Conservation (phyloP, 2,113 vertebrate genomes). For the Macrotis lagotis region DNA sequence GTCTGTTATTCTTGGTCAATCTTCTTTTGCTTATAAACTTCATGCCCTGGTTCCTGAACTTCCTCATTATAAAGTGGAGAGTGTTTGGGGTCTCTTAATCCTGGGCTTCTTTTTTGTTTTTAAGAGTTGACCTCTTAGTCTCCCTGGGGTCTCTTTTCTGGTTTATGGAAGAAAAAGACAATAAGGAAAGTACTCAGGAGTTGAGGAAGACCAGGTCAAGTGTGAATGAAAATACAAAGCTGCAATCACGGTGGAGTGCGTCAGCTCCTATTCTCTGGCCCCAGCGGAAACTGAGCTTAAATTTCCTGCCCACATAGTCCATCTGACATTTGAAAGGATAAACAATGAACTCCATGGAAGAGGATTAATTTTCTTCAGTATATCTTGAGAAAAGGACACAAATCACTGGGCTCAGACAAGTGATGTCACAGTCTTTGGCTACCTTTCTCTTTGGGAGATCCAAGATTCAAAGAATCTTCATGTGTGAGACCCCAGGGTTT, state of each 20-base stretch:
- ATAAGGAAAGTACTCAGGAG: slow-evolving; percentile 43
- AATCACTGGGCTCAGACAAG: slow-evolving; percentile 37
- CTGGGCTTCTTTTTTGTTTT: slow-evolving; percentile 19
- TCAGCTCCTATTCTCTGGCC: slow-evolving; percentile 47
- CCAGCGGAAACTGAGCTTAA: slow-evolving; percentile 48
- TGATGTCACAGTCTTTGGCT: slow-evolving; percentile 20
- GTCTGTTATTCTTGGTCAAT: slow-evolving; percentile 45
- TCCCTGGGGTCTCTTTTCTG: slow-evolving; percentile 31
- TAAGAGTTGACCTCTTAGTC: slow-evolving; percentile 12
- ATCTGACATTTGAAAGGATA: slow-evolving; percentile 56
- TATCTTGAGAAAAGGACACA: slow-evolving; percentile 24
- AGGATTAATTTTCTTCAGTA: slow-evolving; percentile 33
- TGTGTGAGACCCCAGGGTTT: slow-evolving; percentile 30
- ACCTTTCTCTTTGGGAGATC: slow-evolving; percentile 56
- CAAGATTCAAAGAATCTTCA: slow-evolving; percentile 57
- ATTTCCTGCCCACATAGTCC: slow-evolving; percentile 52
- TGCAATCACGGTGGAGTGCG: not conserved
- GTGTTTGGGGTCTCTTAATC: slow-evolving; percentile 33
- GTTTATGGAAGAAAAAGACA: slow-evolving; percentile 54
- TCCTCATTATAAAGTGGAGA: slow-evolving; percentile 52
- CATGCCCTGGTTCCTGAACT: not conserved
- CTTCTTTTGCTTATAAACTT: slow-evolving; percentile 48
- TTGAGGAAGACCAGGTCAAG: slow-evolving; percentile 61
- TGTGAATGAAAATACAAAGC: slow-evolving; percentile 46
- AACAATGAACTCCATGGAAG: slow-evolving; percentile 59